Evolutionary conservation across 2,888 invertebrate species (phyloP).

Genomic region (Himalopsyche anomala): DNA sequence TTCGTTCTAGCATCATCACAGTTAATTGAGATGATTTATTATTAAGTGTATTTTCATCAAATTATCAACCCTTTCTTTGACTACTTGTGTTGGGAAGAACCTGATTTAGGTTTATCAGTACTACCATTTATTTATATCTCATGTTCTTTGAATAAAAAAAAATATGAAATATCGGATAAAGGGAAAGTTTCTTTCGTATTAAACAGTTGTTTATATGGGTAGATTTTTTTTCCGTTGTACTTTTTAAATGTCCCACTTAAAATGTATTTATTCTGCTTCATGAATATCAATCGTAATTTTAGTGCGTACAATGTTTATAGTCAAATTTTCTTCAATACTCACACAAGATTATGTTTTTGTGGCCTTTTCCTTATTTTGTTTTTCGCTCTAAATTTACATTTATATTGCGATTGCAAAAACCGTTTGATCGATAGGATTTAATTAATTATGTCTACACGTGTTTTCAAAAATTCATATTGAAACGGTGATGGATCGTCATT

Average conservation of each 20-base stretch:
- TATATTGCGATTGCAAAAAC: neutral
- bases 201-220: neutral
- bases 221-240: neutral
- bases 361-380: neutral
- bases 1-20: too few species aligned
- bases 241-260: neutral
- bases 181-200: neutral
- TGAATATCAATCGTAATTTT: conserved; percentile 2
- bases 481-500: neutral
- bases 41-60: too few species aligned
- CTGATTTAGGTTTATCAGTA: too few species aligned
- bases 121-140: too few species aligned
- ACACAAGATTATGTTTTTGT: neutral
- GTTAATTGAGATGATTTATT: too few species aligned
- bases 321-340: neutral
- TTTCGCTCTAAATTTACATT: neutral
- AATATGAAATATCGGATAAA: too few species aligned
- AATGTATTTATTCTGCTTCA: conserved; percentile 18
- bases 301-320: neutral
- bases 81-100: too few species aligned
- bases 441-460: neutral
- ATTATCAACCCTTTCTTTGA: too few species aligned
- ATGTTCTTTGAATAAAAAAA: too few species aligned
- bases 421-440: neutral
- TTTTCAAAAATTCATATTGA: neutral